Conservation (phyloP, 2,888 invertebrate species). For the Yponomeuta evonymella region DNA sequence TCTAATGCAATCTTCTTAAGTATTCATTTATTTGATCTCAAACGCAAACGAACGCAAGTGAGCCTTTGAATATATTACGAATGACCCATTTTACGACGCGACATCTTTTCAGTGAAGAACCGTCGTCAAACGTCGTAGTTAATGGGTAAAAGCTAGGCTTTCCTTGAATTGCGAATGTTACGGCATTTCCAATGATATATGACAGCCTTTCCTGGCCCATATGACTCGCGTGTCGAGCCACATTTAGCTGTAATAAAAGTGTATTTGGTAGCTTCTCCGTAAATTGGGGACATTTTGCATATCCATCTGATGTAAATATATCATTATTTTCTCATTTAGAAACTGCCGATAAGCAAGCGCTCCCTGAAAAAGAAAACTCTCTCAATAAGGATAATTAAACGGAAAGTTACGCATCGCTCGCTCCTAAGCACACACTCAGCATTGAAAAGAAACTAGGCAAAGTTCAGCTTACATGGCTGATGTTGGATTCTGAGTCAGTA, state of each 20-base stretch:
- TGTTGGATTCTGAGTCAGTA: constrained; percentile 31
- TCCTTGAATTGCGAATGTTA: not conserved
- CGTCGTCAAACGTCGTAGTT: not conserved
- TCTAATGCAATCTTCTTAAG: not conserved
- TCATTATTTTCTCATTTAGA: too few species aligned
- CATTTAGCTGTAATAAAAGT: not conserved
- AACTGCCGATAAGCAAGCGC: too few species aligned
- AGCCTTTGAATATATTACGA: not conserved
- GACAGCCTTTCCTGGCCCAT: not conserved
- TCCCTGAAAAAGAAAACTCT: not conserved
- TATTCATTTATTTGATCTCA: not conserved
- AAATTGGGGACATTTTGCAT: not conserved
- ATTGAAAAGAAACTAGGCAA: constrained; percentile 9
- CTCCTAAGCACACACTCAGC: not conserved
- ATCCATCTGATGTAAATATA: not conserved
- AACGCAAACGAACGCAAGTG: not conserved
- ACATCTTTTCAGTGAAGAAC: not conserved
- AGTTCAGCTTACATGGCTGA: not conserved
- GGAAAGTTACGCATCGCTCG: not conserved
- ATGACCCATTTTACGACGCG: not conserved
- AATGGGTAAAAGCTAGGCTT: not conserved
- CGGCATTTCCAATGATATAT: not conserved
- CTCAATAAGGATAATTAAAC: not conserved
- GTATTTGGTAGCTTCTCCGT: not conserved
- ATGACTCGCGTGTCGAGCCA: not conserved